These are phyloP conservation scores for Marcusenius ussheri DNA, from an alignment of 2,113 vertebrate genomes.

Conservation along the genomic window DNA sequence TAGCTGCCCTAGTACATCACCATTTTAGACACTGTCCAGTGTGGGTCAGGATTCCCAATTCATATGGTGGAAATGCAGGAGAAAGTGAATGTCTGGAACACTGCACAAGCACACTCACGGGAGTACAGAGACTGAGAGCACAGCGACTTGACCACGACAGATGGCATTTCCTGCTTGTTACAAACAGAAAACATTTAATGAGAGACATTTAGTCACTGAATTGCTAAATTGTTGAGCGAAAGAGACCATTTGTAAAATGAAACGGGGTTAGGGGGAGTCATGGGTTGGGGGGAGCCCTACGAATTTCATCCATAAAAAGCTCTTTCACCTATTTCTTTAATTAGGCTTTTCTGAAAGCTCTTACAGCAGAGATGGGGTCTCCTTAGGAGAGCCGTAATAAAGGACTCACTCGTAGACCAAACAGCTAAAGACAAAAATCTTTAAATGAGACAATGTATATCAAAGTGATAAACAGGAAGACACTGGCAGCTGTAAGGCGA, in stretches of 20 bases:
- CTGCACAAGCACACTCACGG: conserved; percentile 29
- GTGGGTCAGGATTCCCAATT: neutral
- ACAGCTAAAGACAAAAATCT: neutral
- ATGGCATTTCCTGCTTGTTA: conserved; percentile 25
- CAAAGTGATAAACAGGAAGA: neutral
- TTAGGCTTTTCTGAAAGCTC: neutral
- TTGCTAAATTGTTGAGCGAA: neutral
- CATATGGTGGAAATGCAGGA: neutral
- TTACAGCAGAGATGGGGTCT: neutral
- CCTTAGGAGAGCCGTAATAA: neutral
- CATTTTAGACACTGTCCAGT: neutral
- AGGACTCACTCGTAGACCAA: neutral
- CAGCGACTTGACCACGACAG: conserved; percentile 37
- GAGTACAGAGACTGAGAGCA: conserved; percentile 25
- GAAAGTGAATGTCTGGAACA: neutral
- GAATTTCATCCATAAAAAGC: neutral
- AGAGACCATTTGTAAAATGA: neutral
- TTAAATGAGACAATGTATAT: neutral
- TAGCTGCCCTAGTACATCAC: neutral
- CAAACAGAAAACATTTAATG: conserved; percentile 27
- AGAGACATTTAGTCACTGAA: conserved; percentile 6
- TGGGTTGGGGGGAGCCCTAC: neutral
- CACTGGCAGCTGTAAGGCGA: neutral
- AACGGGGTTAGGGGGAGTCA: neutral
- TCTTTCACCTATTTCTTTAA: neutral